Conservation (phyloP, 2,888 invertebrate species). For the Tachystola acroxantha region DNA sequence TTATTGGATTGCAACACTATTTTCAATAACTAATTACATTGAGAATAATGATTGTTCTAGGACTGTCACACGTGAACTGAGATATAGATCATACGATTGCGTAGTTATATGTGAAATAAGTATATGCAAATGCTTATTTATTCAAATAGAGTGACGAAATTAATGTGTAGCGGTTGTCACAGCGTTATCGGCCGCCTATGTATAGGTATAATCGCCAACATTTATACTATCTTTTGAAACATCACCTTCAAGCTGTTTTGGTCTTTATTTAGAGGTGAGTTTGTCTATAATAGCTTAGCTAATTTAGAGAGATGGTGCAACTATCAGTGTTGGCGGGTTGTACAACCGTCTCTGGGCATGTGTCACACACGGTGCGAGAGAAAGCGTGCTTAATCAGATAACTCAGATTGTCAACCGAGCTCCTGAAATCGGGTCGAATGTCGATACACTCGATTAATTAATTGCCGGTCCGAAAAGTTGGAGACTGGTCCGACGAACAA, state of each 20-base stretch:
- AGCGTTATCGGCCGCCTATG: conserved; percentile 37
- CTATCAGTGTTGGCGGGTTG: conserved; percentile 10
- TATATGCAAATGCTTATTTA: conserved; percentile 64
- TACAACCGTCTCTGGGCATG: conserved; percentile 18
- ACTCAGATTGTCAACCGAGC: conserved; percentile 76
- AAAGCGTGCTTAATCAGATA: conserved; percentile 78
- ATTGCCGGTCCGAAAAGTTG: conserved; percentile 70
- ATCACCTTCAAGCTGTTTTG: conserved; percentile 4
- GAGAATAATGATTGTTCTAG: conserved; percentile 43
- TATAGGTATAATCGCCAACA: conserved; percentile 6
- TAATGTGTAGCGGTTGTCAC: conserved; percentile 56
- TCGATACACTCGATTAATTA: conserved; percentile 77
- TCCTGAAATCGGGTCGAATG: conserved; percentile 77
- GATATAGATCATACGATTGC: conserved; percentile 48
- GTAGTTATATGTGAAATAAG: conserved; percentile 47
- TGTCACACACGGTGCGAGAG: conserved; percentile 61
- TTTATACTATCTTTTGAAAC: conserved; percentile 1
- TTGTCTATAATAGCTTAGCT: conserved; percentile 9
- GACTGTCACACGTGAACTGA: conserved; percentile 41
- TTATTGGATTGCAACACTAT: too few relatives aligned
- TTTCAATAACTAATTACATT: conserved; percentile 15
- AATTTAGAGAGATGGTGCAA: conserved; percentile 8
- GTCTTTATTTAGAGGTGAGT: conserved; percentile 7
- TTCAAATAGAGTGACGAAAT: conserved; percentile 71
- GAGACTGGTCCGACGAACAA: conserved; percentile 60